Percentiles rank a stretch among this genome's conserved stretches.
Conservation (phyloP, 2,113 vertebrate species). For the Strix aluco region DNA sequence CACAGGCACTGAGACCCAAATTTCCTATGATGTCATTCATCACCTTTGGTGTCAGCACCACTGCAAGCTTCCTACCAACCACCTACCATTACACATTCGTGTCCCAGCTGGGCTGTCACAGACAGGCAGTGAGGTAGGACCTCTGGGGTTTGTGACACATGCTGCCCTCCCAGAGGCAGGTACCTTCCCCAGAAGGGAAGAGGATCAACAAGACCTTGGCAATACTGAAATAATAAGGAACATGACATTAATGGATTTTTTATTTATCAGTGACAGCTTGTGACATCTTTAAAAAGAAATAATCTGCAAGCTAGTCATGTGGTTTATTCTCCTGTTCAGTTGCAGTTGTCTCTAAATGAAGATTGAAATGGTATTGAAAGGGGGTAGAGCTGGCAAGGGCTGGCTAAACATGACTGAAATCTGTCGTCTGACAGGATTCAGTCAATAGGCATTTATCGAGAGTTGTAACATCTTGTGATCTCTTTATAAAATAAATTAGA, state of each 20-base stretch:
- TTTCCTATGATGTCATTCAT: background rate
- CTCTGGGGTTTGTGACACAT: constrained; percentile 49
- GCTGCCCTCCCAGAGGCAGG: background rate
- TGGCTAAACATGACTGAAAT: background rate
- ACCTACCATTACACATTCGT: background rate
- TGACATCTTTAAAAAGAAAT: background rate
- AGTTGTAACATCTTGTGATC: background rate
- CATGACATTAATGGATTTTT: constrained; percentile 1
- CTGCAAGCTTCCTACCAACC: background rate
- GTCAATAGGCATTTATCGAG: background rate
- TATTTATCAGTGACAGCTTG: constrained; percentile 12
- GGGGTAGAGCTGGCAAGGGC: background rate
- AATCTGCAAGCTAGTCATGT: background rate
- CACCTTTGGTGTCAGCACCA: background rate
- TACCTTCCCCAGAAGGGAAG: background rate
- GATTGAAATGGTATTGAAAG: constrained; percentile 6
- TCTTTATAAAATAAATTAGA: background rate
- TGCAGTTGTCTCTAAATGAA: constrained; percentile 5
- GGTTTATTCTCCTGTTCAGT: background rate
- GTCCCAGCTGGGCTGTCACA: constrained; percentile 44
- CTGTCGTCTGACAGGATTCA: background rate
- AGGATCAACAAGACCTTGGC: constrained; percentile 6
- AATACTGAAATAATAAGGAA: background rate
- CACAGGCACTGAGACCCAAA: background rate
- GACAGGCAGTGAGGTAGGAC: constrained; percentile 47